Evolutionary conservation across 2,888 invertebrate genomes (phyloP).

Genomic region (Mimas tiliae): DNA sequence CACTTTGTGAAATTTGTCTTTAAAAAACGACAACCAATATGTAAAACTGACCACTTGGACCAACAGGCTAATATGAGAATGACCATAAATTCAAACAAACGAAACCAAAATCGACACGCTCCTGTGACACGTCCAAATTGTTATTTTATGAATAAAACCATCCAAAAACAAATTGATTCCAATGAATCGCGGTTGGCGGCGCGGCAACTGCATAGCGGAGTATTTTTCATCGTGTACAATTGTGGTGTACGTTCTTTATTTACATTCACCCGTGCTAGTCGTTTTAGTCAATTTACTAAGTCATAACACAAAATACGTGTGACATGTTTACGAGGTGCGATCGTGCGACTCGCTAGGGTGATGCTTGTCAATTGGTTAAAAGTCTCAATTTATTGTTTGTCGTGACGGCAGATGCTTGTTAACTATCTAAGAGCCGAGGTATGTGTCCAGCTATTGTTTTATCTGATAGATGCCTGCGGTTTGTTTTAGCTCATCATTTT

Average conservation of each 20-base stretch:
- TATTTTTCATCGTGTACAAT: slow-evolving; percentile 38
- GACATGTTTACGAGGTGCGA: slow-evolving; percentile 51
- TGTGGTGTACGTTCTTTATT: slow-evolving; percentile 46
- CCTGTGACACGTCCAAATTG: background rate
- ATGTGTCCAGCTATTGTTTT: background rate
- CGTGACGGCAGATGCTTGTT: background rate
- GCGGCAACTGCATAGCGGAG: slow-evolving; percentile 11
- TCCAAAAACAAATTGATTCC: background rate
- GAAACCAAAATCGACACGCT: no score
- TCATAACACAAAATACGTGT: slow-evolving; percentile 48
- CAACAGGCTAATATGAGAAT: no score
- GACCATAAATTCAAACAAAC: no score
- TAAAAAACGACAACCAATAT: no score
- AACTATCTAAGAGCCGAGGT: slow-evolving; percentile 1
- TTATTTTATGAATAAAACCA: background rate
- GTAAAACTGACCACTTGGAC: no score
- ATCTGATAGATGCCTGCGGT: background rate
- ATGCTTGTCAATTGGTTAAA: slow-evolving; percentile 24
- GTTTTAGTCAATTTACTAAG: slow-evolving; percentile 52
- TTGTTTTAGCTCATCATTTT: background rate
- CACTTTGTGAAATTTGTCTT: no score
- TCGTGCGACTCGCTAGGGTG: background rate
- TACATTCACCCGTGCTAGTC: slow-evolving; percentile 48
- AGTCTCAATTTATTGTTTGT: slow-evolving; percentile 25
- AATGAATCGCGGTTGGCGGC: background rate